Evolutionary conservation across 1,140 invertebrate genomes (phyloP).

Genomic region (Plodia interpunctella): DNA sequence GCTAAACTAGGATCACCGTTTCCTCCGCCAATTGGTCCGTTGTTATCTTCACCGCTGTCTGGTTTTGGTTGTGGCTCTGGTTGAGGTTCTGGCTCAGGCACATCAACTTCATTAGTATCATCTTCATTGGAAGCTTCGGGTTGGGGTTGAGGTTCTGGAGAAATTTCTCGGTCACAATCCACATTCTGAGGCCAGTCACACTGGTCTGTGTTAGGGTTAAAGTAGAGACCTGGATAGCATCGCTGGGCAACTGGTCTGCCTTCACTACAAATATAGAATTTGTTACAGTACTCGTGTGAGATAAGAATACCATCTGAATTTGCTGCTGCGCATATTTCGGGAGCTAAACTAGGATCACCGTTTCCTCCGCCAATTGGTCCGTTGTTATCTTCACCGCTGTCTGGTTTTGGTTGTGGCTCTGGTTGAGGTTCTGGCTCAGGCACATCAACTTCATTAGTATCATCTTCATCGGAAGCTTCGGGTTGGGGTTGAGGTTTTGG

Average conservation of each 20-base stretch:
- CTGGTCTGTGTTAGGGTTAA: conserved; percentile 20
- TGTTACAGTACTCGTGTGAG: conserved; percentile 19
- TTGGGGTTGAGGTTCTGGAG: neutral
- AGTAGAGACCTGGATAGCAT: conserved; percentile 18
- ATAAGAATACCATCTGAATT: conserved; percentile 27
- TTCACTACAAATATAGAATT: conserved; percentile 19
- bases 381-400: conserved; percentile 15
- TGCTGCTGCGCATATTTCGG: conserved; percentile 19
- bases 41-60: conserved; percentile 14
- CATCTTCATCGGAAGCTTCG: conserved; percentile 13
- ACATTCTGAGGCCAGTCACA: conserved; percentile 76
- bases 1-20: conserved; percentile 7
- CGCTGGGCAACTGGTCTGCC: conserved; percentile 17
- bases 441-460: neutral
- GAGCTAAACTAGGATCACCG: conserved; percentile 30
- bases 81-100: neutral
- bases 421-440: neutral
- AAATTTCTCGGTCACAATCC: conserved; percentile 27
- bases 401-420: neutral
- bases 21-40: conserved; percentile 8
- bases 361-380: conserved; percentile 19
- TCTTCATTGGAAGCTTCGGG: conserved; percentile 16
- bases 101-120: neutral
- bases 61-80: neutral
- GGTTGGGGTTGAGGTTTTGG: conserved; percentile 2